Evolutionary conservation across 2,113 vertebrate species (phyloP).

Genomic region (Cercocebus atys): DNA sequence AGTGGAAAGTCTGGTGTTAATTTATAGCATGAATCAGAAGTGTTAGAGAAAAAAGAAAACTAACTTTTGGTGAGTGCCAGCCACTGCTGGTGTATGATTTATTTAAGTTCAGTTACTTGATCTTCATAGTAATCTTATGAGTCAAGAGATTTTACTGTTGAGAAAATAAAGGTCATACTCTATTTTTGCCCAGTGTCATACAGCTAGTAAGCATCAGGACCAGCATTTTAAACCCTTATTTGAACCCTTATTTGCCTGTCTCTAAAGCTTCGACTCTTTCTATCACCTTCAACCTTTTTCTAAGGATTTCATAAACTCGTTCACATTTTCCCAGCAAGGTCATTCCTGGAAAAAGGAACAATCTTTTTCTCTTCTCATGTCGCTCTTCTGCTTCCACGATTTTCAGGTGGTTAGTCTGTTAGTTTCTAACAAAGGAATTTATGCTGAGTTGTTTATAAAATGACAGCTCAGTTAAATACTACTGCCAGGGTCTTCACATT

Average conservation of each 20-base stretch:
- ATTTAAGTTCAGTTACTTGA: not conserved
- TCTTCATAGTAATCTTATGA: not conserved
- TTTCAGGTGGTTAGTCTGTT: slow-evolving; percentile 16
- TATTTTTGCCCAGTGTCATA: not conserved
- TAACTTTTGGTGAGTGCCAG: not conserved
- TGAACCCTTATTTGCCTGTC: not conserved
- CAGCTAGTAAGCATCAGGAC: not conserved
- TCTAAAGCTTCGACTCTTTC: not conserved
- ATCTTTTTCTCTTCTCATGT: not conserved
- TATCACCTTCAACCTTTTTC: not conserved
- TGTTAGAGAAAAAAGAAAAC: not conserved
- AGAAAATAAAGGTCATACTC: not conserved
- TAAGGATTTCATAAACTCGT: not conserved
- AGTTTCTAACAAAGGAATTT: not conserved
- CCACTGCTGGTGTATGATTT: not conserved
- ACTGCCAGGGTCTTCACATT: not conserved
- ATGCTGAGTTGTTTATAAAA: not conserved
- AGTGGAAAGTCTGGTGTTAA: not conserved
- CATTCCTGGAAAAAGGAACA: not conserved
- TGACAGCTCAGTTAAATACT: not conserved
- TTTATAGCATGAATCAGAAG: not conserved
- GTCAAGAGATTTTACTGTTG: not conserved
- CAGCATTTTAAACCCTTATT: not conserved
- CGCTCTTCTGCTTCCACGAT: not conserved
- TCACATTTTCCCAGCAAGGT: not conserved